Evolutionary conservation across 2,113 vertebrate species (phyloP), one percentile per base, ranked within the genome.

Genomic region (Anolis carolinensis): DNA sequence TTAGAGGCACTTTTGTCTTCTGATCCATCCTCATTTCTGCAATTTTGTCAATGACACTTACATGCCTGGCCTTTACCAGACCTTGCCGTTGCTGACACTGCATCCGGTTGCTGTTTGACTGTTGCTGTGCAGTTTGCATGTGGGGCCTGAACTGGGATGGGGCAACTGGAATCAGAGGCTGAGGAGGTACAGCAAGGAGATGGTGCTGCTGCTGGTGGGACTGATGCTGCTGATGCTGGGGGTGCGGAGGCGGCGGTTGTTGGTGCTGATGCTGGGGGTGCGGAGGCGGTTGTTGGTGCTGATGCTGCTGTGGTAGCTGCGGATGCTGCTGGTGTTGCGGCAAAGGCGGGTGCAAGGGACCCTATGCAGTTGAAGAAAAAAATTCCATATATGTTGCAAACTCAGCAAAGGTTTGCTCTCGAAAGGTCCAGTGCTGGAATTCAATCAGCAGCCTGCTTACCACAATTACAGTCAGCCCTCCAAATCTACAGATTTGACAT

Each of bases 91-190:
- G 97, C 70, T 97, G 97, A 89, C 96, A 97, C 93, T 96, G 97
- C 94, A 97, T 97, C 86, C 98, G 96, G 59, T 93, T 94, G 79
- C 82, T 96, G 91, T 94, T 96, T 27, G 94, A 93, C 62, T 96
- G 96, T 1, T 95, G 95, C 85, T 95, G 97, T 0, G 95, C 68
- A 27, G 92, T 81, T 92, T 94, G 96, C 84, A 97, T 94, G 23
- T 97, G 98, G 71, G 97, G 97, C 92, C 98, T 96, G 95, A 98
- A 99, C 91, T 95, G 97, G 18, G 97, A 97, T 88, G 97, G 98
- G 52, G 96, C 95, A 87, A 97, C 95, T 79, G 98, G 97, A 96
- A 98, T 96, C 93, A 98, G 95, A 83, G 97, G 95, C 62, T 94
- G 96, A 2, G 93, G 95, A 1, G 95, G 96, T 4, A 93, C 90